Base-by-base conservation (phyloP, 1,140 invertebrate genomes). In the Leptopilina clavipes region DNA sequence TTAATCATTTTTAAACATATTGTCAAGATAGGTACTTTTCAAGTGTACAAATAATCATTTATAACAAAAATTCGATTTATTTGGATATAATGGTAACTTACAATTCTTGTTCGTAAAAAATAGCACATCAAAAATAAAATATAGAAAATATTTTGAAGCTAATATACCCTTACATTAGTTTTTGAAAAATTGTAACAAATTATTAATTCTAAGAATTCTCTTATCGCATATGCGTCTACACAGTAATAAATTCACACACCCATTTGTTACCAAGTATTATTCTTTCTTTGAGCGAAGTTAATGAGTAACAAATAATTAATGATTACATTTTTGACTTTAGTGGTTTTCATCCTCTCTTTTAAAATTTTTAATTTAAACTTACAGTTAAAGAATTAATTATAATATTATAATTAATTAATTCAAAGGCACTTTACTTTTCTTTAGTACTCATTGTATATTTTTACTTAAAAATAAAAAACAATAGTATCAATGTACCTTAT, bases 71-170 rank as follows among this genome's bases (percentile, higher is more conserved):
- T 11, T 31, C 25, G 22, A 37, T 65, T 52, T 52, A 52, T 52
- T 52, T 59, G 56, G 56, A 59, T 25, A 59, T 25, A 22, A 31
- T 65, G 59, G 59, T 65, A 65, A 65, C 59, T 65, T 65, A 31
- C 59, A 65, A 65, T 65, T 31, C n/a, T 65, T 31, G 22, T 65
- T 65, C 25, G 12, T 65, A 65, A 22, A 65, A 65, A 65, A 65
- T 65, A 65, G 22, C 22, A 65, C 59, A 31, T 31, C 19, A 65
- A 65, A 65, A 65, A 31, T 65, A 65, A 65, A 14, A 65, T 22
- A 22, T 65, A 65, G 22, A 65, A 65, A 65, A n/a, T 12, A 65
- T 65, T 31, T 31, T 11, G 14, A 65, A 8, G 5, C 11, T 22
- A 37, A 65, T 65, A 65, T 8, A 37, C 1, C 14, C 11, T 25